Base-by-base conservation (phyloP, 2,888 invertebrate genomes). In the Troides oblongomaculatus region DNA sequence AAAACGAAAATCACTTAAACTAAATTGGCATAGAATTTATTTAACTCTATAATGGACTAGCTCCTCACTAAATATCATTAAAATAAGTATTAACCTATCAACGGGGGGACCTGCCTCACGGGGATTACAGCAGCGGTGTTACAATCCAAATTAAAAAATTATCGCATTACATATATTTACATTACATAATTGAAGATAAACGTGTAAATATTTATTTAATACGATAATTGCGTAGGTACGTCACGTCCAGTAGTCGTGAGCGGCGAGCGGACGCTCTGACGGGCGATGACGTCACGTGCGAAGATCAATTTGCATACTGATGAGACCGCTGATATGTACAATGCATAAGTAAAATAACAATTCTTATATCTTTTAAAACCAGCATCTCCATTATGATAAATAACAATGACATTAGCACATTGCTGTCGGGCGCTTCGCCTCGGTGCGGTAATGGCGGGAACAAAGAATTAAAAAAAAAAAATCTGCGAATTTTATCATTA, bases 21-120 rank as follows among this genome's bases (percentile, higher is more conserved):
- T 77, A 80, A 83, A 74, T 81, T 84, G 84, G 84, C 85, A 87
- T 85, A 87, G 79, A 84, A 83, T 83, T 80, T 82, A 82, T 81
- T 87, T 84, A 83, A 76, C 74, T 79, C 84, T 89, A 90, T 82
- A 46, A 72, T 83, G 88, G 91, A 92, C 91, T 92, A 92, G 91
- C 81, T 91, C 90, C 87, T 89, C 81, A 82, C 77, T 88, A 87
- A 79, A 77, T 30, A 76, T 84, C 87, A 89, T 76, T 71, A 75
- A 72, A 72, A 70, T 71, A 69, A 36, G 61, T 66, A 71, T 2
- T 17, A 50, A 23, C n/a, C 64, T 75, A 72, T 70, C 69, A 30
- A 68, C 72, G 71, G 71, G 71, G 71, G 75, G 76, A 73, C 72
- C 70, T 53, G n/a, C 4, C 5, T 53, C 53, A 2, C 5, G 53